These are phyloP conservation scores for Phengaris alcon DNA, from an alignment of 2,888 invertebrate genomes.

Conservation along the genomic window DNA sequence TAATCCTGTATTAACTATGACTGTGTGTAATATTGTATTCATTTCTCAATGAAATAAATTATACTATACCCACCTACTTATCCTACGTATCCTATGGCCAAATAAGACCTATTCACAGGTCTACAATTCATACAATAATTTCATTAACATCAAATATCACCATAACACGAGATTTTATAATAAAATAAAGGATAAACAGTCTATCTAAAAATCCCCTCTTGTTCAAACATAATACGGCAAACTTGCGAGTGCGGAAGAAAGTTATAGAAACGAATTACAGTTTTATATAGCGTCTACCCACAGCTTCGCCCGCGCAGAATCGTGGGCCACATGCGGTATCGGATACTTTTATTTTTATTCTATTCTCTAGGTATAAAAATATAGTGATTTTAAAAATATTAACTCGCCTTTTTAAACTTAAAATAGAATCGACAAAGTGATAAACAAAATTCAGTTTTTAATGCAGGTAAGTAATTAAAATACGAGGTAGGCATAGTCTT, in stretches of 20 bases:
- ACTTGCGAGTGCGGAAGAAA: background rate
- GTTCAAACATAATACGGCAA: background rate
- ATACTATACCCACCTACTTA: too few species aligned
- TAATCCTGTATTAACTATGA: too few species aligned
- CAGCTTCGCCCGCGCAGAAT: slow-evolving; percentile 7
- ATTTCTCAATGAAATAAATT: too few species aligned
- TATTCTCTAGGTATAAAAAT: background rate
- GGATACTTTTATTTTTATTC: slow-evolving; percentile 4
- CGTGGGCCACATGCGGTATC: background rate
- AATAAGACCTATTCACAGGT: too few species aligned
- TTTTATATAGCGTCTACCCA: background rate
- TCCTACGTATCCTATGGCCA: too few species aligned
- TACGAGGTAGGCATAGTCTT: too few species aligned
- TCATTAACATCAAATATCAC: background rate
- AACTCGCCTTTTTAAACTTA: background rate
- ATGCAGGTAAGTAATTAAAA: too few species aligned
- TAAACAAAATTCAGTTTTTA: background rate
- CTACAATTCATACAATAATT: too few species aligned
- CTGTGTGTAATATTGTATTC: too few species aligned
- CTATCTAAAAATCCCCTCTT: background rate
- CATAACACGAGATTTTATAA: background rate
- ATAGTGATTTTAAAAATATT: background rate
- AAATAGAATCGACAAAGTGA: slow-evolving; percentile 4
- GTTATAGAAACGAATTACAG: background rate
- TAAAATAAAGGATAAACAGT: background rate